Percentiles rank a stretch among this genome's conserved stretches.
Evolutionary conservation across 2,888 invertebrate genomes (phyloP).

Genomic region (Perithous albicinctus): DNA sequence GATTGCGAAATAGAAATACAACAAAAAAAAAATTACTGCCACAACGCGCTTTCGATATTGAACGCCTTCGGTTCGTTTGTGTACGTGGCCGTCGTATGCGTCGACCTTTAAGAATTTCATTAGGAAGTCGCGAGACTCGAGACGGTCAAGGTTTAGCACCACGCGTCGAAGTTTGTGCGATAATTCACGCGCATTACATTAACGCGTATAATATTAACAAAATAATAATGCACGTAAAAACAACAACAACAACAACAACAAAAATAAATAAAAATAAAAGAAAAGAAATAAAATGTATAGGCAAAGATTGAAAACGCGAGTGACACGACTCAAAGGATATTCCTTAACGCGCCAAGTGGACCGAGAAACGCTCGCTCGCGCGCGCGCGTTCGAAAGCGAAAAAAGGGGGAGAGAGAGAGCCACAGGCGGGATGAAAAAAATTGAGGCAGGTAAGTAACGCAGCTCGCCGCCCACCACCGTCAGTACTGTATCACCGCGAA

Average conservation of each 20-base stretch:
- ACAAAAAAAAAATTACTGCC: slow-evolving; percentile 1
- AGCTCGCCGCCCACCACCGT: slow-evolving; percentile 6
- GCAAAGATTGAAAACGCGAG: not conserved
- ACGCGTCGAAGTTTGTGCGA: not conserved
- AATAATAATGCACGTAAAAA: not conserved
- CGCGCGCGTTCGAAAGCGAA: slow-evolving; percentile 22
- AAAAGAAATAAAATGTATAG: not conserved
- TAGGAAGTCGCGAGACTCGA: slow-evolving; percentile 8
- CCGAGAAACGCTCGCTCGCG: slow-evolving; percentile 10
- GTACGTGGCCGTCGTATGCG: not conserved
- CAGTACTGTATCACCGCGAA: not conserved
- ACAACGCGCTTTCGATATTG: not conserved
- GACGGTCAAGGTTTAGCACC: slow-evolving; percentile 24
- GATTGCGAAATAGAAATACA: slow-evolving; percentile 11
- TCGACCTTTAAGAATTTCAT: slow-evolving; percentile 34
- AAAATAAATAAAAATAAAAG: not conserved
- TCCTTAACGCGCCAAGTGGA: slow-evolving; percentile 20
- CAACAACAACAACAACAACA: too few relatives aligned
- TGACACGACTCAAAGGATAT: not conserved
- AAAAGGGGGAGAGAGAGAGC: slow-evolving; percentile 21
- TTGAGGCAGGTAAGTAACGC: slow-evolving; percentile 64
- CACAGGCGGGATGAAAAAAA: slow-evolving; percentile 58
- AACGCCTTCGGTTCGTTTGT: not conserved
- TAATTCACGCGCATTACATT: not conserved
- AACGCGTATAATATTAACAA: not conserved